These are phyloP conservation scores for Ctenochaetus hawaiiensis DNA, from an alignment of 2,797 vertebrate genomes.

Conservation along the genomic window DNA sequence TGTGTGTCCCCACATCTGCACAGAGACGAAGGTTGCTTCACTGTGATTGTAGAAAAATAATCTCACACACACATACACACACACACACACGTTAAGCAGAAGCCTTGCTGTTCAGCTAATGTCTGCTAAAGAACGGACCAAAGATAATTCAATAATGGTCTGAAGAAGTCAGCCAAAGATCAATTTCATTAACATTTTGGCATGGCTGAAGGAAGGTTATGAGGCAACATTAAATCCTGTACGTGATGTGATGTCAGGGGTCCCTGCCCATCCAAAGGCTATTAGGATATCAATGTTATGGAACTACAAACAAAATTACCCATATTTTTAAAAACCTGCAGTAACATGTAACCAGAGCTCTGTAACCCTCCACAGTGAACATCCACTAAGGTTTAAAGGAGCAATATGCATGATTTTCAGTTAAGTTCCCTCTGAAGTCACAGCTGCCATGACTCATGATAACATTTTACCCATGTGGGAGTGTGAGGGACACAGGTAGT, in stretches of 20 bases:
- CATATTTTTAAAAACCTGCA: conserved; percentile 20
- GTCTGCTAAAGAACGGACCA: conserved; percentile 44
- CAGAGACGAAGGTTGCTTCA: neutral
- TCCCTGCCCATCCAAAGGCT: conserved; percentile 37
- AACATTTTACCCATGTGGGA: conserved; percentile 39
- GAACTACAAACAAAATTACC: conserved; percentile 21
- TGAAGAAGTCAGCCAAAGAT: conserved; percentile 59
- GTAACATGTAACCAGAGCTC: neutral
- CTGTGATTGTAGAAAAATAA: conserved; percentile 15
- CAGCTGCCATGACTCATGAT: conserved; percentile 46
- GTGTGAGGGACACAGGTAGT: conserved; percentile 54
- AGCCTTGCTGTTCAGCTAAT: conserved; percentile 34
- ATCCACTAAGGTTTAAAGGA: conserved; percentile 5
- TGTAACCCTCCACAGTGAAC: neutral
- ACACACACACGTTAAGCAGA: neutral
- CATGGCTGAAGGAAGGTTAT: conserved; percentile 51
- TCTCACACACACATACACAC: neutral
- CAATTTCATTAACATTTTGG: conserved; percentile 71
- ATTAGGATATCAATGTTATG: conserved; percentile 47
- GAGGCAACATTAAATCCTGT: conserved; percentile 58
- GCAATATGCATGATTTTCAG: too few species aligned
- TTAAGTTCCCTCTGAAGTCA: conserved; percentile 36
- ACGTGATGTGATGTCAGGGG: conserved; percentile 43
- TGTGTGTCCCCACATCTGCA: neutral
- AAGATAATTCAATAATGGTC: conserved; percentile 53